phyloP scores from a whole-genome alignment of 2,797 vertebrate genomes.

The Synaphobranchus kaupii region DNA sequence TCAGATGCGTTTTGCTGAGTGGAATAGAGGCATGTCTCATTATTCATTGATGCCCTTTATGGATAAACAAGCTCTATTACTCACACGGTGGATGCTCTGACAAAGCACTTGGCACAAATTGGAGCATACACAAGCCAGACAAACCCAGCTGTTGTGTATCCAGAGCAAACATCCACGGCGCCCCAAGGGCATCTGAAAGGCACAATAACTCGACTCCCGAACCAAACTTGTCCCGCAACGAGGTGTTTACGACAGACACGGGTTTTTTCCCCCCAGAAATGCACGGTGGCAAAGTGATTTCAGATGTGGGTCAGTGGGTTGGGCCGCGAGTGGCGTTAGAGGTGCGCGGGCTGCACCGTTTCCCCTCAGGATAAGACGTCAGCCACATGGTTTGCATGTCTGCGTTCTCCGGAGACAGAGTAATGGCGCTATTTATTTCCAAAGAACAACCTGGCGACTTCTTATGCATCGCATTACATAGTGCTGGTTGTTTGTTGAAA shows the following conservation, averaged over 20 bases:
- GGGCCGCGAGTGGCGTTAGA: not conserved
- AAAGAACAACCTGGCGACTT: not conserved
- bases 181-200: not conserved
- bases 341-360: not conserved
- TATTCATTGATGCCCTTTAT: conserved; percentile 17
- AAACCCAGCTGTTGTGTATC: conserved; percentile 11
- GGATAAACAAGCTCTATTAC: conserved; percentile 16
- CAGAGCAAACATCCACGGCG: not conserved
- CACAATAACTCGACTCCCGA: not conserved
- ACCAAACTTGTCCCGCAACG: not conserved
- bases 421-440: not conserved
- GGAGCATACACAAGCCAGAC: not conserved
- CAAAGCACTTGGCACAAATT: conserved; percentile 6
- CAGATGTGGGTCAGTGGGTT: not conserved
- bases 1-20: not conserved
- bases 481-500: not conserved
- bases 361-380: not conserved
- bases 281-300: not conserved
- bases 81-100: not conserved
- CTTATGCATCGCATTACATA: not conserved
- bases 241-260: not conserved
- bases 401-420: not conserved
- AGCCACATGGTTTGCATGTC: not conserved
- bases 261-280: not conserved
- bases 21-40: not conserved